Evolutionary conservation across 2,797 vertebrate species (phyloP), one percentile per base, ranked within the genome.

Genomic region (Darevskia mixta): DNA sequence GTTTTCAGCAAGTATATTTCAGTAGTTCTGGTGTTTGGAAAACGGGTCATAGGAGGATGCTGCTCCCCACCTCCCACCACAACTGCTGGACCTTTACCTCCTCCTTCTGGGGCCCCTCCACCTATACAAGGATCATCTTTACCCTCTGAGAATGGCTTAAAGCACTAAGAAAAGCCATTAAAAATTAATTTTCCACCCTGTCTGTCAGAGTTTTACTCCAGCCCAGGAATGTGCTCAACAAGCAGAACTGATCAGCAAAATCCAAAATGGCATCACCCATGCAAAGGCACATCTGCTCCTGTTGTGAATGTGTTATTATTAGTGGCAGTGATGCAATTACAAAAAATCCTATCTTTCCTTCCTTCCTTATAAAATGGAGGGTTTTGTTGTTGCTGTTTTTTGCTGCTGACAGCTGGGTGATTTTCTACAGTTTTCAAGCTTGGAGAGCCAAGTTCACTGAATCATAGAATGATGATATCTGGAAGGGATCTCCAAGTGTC

Each of bases 181-280:
- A 91, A 96, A 96, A 96, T 96, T 94, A 95, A 96, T 95, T 96
- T 95, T 93, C 94, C 92, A 93, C 49, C 20, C 93, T 95, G 95
- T 94, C 93, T 96, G 89, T 90, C 88, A 94, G 93, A 67, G 88
- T 91, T 93, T 43, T 89, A 88, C 93, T 88, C 88, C 89, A 89
- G 85, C 85, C 79, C 86, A 89, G 92, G 91, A 93, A 94, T 67
- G 0, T 79, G 61, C 85, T 96, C 93, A 95, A 93, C 89, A 93
- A 93, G 95, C 94, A 96, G 95, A 95, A 93, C 95, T 92, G 95
- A 96, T 95, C 88, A 94, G 92, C 91, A 94, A 93, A 94, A 85
- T 88, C 49, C 89, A 93, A 92, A 55, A 85, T 81, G 32, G 29
- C 10, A 27, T 92, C 88, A 86, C 85, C 89, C 43, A 32, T 41